Evolutionary conservation across 2,888 invertebrate genomes (phyloP).

Genomic region (Atethmia centrago): DNA sequence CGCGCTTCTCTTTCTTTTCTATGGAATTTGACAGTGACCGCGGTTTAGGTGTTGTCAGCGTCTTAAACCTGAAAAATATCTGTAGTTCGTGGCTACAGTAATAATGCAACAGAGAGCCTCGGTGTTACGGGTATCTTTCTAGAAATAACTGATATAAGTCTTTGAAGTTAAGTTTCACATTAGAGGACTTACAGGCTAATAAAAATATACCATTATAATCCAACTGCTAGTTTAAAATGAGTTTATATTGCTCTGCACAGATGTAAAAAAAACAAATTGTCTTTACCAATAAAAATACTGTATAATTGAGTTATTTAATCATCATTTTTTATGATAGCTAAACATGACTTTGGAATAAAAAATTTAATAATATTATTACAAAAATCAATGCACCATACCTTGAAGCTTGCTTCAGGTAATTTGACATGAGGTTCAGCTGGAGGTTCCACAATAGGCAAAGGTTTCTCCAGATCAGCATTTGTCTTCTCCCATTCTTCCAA

Average conservation of each 20-base stretch:
- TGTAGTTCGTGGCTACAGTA: not conserved
- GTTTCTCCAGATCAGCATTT: constrained; percentile 86
- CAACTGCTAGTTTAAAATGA: not conserved
- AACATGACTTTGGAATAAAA: constrained; percentile 36
- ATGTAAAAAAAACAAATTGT: not conserved
- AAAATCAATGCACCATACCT: constrained; percentile 70
- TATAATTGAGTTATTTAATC: constrained; percentile 30
- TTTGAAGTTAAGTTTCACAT: not conserved
- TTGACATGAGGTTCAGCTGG: constrained; percentile 86
- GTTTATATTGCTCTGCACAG: not conserved
- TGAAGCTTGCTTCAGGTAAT: constrained; percentile 87
- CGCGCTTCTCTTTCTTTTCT: too few species aligned
- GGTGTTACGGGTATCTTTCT: not conserved
- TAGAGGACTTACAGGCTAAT: not conserved
- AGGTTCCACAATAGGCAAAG: constrained; percentile 84
- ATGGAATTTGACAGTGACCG: too few species aligned
- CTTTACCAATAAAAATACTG: constrained; percentile 34
- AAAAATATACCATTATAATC: not conserved
- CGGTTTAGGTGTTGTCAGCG: too few species aligned
- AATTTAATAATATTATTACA: constrained; percentile 23
- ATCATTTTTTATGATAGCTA: constrained; percentile 14
- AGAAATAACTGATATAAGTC: not conserved
- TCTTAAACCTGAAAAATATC: not conserved
- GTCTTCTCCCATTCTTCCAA: constrained; percentile 92
- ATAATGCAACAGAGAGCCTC: not conserved